phyloP scores from a whole-genome alignment of 2,797 vertebrate genomes.

The Melanitta fusca region DNA sequence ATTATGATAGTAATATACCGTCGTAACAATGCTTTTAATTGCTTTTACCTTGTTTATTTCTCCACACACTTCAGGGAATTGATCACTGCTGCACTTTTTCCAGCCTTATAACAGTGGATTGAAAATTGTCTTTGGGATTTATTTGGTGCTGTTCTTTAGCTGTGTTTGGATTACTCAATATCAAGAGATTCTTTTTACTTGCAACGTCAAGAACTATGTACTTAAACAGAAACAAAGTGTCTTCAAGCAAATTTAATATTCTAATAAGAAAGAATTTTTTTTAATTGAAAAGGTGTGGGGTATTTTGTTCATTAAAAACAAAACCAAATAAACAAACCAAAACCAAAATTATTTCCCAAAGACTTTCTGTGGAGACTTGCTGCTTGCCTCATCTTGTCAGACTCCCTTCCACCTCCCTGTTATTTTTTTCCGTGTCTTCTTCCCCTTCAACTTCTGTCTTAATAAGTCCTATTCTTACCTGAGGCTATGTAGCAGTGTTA shows the following conservation, averaged over 20 bases:
- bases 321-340: fast-evolving
- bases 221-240: not conserved
- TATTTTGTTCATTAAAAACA: not conserved
- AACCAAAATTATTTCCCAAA: not conserved
- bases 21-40: not conserved
- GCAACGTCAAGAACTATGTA: not conserved
- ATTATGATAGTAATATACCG: not conserved
- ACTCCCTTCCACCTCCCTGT: not conserved
- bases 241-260: not conserved
- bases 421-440: not conserved
- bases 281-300: not conserved
- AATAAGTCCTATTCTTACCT: not conserved
- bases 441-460: not conserved
- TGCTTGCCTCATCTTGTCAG: not conserved
- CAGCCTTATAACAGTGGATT: not conserved
- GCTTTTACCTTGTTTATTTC: not conserved
- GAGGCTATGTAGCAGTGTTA: no score
- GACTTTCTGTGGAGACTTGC: not conserved
- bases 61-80: not conserved
- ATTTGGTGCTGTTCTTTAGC: not conserved
- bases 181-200: not conserved
- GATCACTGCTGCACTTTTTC: fast-evolving
- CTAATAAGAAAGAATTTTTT: not conserved
- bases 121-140: not conserved
- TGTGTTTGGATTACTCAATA: not conserved